Base-by-base conservation (phyloP, 2,888 invertebrate genomes). In the Sturmia bella region DNA sequence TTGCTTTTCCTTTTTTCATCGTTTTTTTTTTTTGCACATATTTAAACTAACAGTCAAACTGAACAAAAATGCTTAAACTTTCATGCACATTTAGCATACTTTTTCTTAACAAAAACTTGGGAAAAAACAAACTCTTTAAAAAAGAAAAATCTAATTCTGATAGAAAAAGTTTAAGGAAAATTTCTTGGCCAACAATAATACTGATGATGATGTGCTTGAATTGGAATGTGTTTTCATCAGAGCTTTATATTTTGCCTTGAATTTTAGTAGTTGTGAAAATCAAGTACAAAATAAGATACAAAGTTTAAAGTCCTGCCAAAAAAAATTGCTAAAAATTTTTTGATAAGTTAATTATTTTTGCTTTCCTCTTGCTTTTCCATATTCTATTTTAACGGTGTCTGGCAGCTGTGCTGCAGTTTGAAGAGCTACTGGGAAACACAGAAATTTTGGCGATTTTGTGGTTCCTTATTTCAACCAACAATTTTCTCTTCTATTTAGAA, bases 1-100 rank as follows among this genome's bases (percentile, higher is more conserved):
- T 27, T 27, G 12, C 17, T 41, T 1, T n/a, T 6, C 37, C 24
- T 24, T 17, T 24, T 15, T 41, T 4, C 19, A 17, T 27, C 1
- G n/a, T 41, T 11, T 48, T 37, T 41, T 27, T 43, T 45, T 54
- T 43, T 13, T 0, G n/a, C 15, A 19, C 13, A 41, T 59, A 59
- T 50, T 43, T 52, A 68, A 59, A 74, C 37, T 54, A 54, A 54
- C 21, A 63, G 15, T 19, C 32, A 74, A 74, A 66, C 48, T 66
- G 57, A 75, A 75, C 21, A 68, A 68, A 50, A 75, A 68, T 52
- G 1, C 50, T 66, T 24, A 75, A 75, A 75, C 48, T 64, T 66
- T 45, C 15, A 5, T 45, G 45, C n/a, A 45, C 17, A 74, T 64
- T 64, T 64, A 27, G 27, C n/a, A 37, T 56, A 45, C 17, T 56